These are phyloP conservation scores for Micromesistius poutassou DNA, from an alignment of 2,797 vertebrate genomes.

Conservation along the genomic window DNA sequence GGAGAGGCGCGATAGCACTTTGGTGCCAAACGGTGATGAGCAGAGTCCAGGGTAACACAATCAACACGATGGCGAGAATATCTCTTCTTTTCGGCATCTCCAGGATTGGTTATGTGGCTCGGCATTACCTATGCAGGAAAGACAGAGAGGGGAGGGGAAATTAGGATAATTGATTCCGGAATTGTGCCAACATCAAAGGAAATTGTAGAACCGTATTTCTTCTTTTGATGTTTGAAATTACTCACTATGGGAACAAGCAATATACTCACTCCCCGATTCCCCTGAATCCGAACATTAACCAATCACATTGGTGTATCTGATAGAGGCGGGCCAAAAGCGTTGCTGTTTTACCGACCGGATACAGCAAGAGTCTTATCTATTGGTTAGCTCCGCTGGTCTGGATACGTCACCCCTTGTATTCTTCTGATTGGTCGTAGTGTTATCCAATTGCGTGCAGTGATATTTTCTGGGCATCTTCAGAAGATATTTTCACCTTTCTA, in stretches of 20 bases:
- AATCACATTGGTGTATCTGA: no score
- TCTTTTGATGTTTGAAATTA: neutral
- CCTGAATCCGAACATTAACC: no score
- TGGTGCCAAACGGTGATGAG: conserved; percentile 99
- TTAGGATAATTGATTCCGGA: neutral
- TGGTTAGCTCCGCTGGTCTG: no score
- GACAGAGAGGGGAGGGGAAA: neutral
- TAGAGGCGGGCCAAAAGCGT: no score
- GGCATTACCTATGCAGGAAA: conserved; percentile 85
- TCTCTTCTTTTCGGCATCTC: conserved; percentile 99
- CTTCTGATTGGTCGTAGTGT: no score
- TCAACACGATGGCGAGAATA: conserved; percentile 97
- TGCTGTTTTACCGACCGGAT: no score
- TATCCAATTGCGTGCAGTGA: no score
- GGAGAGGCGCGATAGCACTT: conserved; percentile 91
- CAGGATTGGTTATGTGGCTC: conserved; percentile 92
- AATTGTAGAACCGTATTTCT: neutral
- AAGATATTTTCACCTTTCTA: neutral
- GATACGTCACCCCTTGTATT: no score
- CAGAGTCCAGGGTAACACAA: conserved; percentile 97
- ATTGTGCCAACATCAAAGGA: neutral
- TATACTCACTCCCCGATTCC: no score
- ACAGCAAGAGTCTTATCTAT: no score
- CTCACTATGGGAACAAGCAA: no score
- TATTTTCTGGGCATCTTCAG: neutral